These are phyloP conservation scores for Procambarus virginalis DNA, from an alignment of 1,140 invertebrate species.

Conservation along the genomic window DNA sequence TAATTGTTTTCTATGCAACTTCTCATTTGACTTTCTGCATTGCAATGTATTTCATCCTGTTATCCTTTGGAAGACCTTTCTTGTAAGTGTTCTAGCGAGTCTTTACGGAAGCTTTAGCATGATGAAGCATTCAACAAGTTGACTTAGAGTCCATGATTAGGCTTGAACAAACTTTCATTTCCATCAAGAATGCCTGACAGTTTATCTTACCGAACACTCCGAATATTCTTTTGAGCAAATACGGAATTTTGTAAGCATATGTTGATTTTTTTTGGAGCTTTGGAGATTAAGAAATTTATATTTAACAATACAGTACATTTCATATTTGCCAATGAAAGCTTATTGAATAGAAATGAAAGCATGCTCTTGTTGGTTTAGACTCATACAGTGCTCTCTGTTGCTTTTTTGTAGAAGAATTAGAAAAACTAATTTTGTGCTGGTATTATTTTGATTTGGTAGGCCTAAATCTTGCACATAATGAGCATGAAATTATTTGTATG, in stretches of 20 bases:
- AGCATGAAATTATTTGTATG: not conserved
- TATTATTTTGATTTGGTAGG: not conserved
- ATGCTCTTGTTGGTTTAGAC: not conserved
- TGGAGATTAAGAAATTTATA: no score
- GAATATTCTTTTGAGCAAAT: no score
- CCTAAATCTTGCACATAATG: not conserved
- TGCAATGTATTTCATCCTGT: not conserved
- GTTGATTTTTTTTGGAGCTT: no score
- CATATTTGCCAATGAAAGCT: not conserved
- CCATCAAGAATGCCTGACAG: not conserved
- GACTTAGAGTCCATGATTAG: not conserved
- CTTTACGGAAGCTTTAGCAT: not conserved
- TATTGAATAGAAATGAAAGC: not conserved
- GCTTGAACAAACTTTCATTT: not conserved
- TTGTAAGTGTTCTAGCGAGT: constrained; percentile 5
- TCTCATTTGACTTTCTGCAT: not conserved
- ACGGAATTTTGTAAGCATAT: no score
- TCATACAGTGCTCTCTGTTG: not conserved
- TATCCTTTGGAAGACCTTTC: constrained; percentile 12
- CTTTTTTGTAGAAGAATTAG: not conserved
- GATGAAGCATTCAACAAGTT: not conserved
- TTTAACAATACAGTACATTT: no score
- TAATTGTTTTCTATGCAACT: not conserved
- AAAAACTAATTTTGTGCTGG: no score
- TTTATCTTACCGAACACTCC: no score